Percentiles rank a stretch among this genome's conserved stretches.
phyloP scores from a whole-genome alignment of 2,113 vertebrate species.

The Ammodramus savannarum region DNA sequence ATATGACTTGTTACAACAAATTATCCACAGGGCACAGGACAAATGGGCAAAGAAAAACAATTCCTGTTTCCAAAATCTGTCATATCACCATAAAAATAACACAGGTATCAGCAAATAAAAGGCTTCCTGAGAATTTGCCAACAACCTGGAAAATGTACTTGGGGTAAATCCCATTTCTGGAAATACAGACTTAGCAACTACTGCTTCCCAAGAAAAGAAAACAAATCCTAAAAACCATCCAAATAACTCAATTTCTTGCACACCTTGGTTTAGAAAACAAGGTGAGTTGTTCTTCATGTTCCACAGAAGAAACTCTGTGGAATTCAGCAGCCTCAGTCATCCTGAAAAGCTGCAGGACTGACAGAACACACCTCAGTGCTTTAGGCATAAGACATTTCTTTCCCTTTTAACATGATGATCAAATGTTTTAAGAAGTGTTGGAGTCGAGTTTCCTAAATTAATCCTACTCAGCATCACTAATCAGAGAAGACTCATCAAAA shows the following conservation, averaged over 20 bases:
- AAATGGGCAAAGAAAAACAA: background rate
- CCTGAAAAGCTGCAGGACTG: background rate
- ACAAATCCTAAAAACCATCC: background rate
- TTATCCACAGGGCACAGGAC: background rate
- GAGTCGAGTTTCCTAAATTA: background rate
- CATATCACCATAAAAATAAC: background rate
- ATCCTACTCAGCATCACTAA: background rate
- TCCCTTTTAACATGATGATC: background rate
- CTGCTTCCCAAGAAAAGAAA: background rate
- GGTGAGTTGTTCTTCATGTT: background rate
- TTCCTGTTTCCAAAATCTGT: background rate
- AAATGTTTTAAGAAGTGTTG: background rate
- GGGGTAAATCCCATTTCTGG: background rate
- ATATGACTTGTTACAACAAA: conserved; percentile 10
- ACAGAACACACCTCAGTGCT: background rate
- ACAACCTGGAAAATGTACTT: background rate
- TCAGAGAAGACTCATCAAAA: background rate
- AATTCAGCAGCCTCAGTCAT: background rate
- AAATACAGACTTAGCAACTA: background rate
- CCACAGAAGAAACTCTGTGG: background rate
- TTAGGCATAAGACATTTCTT: background rate
- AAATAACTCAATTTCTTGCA: background rate
- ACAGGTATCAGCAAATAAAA: background rate
- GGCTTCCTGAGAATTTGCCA: background rate
- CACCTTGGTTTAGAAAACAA: background rate